Base-by-base conservation (phyloP, 2,113 vertebrate genomes). In the Caranx ignobilis region DNA sequence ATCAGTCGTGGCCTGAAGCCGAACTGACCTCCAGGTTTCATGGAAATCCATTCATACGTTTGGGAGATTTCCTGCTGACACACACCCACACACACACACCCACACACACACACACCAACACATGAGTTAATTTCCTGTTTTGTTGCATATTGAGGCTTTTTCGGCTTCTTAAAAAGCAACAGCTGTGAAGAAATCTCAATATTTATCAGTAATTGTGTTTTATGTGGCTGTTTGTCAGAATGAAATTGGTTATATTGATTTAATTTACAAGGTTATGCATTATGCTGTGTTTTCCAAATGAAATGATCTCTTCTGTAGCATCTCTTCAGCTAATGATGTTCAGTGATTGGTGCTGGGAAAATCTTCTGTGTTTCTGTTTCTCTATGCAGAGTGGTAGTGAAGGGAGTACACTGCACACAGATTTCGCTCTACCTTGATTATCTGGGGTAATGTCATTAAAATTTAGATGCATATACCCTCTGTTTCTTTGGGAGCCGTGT, bases 1-100 rank as follows among this genome's bases (percentile, higher is more conserved):
- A 82, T 85, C 75, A 69, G 80, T 71, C 0, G 21, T 19, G 34
- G 56, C 66, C 60, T 62, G 12, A 77, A 77, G 48, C 67, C 48
- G 19, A 54, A 66, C 67, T 67, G 75, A 77, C 70, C 37, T 57
- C 62, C 21, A 48, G 39, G 52, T 86, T 74, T 70, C 21, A 63
- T 45, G 11, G 43, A 57, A 80, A 82, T 76, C 55, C 19, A 37
- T 78, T 85, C 47, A 72, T 70, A 32, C 26, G 1, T 67, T 52
- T 71, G 19, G 37, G 34, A 70, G 57, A 47, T 86, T 57, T 45
- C 54, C 71, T 70, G 50, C 65, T 57, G 59, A 76, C 31, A 18
- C 48, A 26, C 48, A 78, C 74, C 15, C 62, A 43, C 11, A 43
- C 62, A 26, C 48, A 78, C 74, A 19, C 62, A 43, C 11, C n/a